Evolutionary conservation across 2,797 vertebrate species (phyloP).

Genomic region (Oreochromis mossambicus): DNA sequence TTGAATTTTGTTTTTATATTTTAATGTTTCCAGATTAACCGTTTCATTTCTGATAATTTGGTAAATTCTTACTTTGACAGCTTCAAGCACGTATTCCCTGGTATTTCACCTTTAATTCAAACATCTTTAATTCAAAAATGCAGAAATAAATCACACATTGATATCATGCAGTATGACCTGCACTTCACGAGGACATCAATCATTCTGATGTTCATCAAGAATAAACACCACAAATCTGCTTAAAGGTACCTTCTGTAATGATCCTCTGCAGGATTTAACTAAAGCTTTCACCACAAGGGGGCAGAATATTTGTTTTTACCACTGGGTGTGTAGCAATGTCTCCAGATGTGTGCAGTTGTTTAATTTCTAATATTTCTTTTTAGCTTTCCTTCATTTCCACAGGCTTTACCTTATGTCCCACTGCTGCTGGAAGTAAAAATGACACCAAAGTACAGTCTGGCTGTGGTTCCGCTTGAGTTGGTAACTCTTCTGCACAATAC

Average conservation of each 20-base stretch:
- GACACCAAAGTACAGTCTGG: background rate
- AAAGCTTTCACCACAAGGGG: background rate
- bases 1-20: background rate
- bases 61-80: background rate
- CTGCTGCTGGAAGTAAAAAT: background rate
- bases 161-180: background rate
- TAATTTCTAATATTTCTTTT: background rate
- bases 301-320: background rate
- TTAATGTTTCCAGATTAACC: background rate
- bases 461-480: background rate
- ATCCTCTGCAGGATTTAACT: background rate
- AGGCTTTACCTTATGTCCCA: background rate
- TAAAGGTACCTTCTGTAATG: background rate
- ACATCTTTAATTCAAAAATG: background rate
- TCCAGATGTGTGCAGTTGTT: background rate
- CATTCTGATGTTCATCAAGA: background rate
- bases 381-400: background rate
- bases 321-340: background rate
- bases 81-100: background rate
- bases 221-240: background rate
- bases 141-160: background rate
- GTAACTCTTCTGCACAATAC: background rate
- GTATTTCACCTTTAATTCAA: background rate
- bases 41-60: background rate
- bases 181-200: background rate